These are phyloP conservation scores for Operophtera brumata DNA, from an alignment of 2,888 invertebrate species.

Conservation along the genomic window DNA sequence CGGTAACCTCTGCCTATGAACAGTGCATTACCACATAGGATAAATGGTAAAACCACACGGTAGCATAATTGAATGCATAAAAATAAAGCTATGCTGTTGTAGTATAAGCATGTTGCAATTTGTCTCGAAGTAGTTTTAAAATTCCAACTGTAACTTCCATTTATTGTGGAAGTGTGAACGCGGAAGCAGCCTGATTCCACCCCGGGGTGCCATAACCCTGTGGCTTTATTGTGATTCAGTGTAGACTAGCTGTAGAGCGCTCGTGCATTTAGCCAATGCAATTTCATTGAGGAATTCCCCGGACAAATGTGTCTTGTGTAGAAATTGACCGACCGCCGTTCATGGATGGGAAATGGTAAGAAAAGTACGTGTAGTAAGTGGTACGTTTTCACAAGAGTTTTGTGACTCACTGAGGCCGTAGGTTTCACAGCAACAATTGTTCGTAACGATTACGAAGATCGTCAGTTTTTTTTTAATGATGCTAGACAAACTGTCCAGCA, in stretches of 20 bases:
- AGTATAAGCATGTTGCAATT: slow-evolving; percentile 3
- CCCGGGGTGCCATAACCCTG: slow-evolving; percentile 34
- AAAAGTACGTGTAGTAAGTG: too few relatives aligned
- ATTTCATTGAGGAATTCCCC: slow-evolving; percentile 18
- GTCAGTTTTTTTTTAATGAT: too few relatives aligned
- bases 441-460: too few relatives aligned
- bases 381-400: too few relatives aligned
- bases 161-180: slow-evolving; percentile 23
- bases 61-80: too few relatives aligned
- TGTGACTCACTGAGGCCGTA: too few relatives aligned
- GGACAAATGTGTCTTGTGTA: slow-evolving; percentile 7
- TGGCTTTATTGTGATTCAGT: slow-evolving; percentile 39
- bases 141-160: slow-evolving; percentile 8
- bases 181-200: slow-evolving; percentile 25
- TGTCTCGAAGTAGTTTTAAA: slow-evolving; percentile 10
- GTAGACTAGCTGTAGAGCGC: not conserved
- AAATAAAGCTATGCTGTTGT: too few relatives aligned
- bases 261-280: slow-evolving; percentile 23
- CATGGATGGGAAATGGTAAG: not conserved
- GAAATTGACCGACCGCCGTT: not conserved
- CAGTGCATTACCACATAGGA: too few relatives aligned
- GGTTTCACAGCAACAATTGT: too few relatives aligned
- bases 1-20: too few relatives aligned
- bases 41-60: too few relatives aligned
- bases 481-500: too few relatives aligned